phyloP scores from a whole-genome alignment of 2,797 vertebrate genomes.

The Corythornis leucogaster region DNA sequence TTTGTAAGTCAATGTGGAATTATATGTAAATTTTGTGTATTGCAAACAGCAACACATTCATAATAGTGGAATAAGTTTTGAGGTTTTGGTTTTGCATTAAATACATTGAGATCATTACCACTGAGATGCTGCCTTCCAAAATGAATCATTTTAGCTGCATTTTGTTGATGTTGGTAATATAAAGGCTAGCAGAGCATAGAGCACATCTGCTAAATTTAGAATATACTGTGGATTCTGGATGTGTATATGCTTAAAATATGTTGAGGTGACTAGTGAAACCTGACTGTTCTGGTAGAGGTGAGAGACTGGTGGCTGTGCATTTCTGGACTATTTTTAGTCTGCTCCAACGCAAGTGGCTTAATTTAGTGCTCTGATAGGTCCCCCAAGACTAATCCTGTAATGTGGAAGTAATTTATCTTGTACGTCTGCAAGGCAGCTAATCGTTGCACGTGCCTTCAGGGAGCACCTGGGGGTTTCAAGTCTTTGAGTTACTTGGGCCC shows the following conservation, averaged over 20 bases:
- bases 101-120: background rate
- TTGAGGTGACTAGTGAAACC: background rate
- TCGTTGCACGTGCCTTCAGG: background rate
- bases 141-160: background rate
- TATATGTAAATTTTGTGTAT: background rate
- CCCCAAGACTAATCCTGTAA: background rate
- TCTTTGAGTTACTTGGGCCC: background rate
- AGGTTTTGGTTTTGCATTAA: background rate
- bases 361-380: background rate
- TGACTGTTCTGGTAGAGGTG: background rate
- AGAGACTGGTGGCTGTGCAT: background rate
- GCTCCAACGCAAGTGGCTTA: background rate
- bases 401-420: background rate
- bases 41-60: accelerated
- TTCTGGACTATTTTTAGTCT: slow-evolving; percentile 4
- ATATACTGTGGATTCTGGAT: background rate
- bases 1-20: background rate
- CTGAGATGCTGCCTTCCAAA: background rate
- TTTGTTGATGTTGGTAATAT: background rate
- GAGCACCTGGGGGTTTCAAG: background rate
- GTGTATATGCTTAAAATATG: background rate
- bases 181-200: background rate
- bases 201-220: background rate
- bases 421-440: background rate
- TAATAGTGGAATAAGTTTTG: background rate